Conservation (phyloP, 2,113 vertebrate genomes). For the Grantiella picta region DNA sequence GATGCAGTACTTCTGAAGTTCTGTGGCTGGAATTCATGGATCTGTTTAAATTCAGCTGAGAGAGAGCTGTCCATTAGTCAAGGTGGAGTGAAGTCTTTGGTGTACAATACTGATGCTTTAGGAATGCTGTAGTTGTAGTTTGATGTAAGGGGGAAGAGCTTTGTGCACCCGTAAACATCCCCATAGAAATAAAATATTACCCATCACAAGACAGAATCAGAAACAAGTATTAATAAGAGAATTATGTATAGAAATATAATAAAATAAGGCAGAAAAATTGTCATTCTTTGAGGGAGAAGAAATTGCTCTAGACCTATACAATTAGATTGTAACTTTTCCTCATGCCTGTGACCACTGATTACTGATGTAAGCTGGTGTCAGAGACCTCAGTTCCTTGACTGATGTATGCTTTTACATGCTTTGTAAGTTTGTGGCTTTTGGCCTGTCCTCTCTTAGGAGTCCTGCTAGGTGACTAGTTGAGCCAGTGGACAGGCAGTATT, state of each 20-base stretch:
- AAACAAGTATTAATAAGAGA: background rate
- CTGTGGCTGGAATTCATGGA: background rate
- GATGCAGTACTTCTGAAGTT: background rate
- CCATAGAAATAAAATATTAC: background rate
- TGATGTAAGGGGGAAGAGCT: background rate
- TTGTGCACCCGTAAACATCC: background rate
- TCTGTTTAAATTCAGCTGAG: background rate
- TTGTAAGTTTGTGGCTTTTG: background rate
- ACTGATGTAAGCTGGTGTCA: background rate
- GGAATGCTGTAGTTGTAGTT: background rate
- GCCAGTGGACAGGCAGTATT: background rate
- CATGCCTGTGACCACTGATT: fast-evolving
- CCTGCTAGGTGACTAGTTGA: background rate
- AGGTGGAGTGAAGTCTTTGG: background rate
- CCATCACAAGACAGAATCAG: background rate
- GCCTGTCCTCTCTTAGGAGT: background rate
- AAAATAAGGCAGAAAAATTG: background rate
- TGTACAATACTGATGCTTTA: background rate
- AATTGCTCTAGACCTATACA: background rate
- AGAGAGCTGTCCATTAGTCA: background rate
- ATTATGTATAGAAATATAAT: background rate
- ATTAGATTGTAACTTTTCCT: background rate
- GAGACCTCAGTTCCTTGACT: background rate
- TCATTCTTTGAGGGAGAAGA: background rate
- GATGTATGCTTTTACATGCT: background rate